Base-by-base conservation (phyloP, 2,888 invertebrate genomes). In the Drosophila gaucha region DNA sequence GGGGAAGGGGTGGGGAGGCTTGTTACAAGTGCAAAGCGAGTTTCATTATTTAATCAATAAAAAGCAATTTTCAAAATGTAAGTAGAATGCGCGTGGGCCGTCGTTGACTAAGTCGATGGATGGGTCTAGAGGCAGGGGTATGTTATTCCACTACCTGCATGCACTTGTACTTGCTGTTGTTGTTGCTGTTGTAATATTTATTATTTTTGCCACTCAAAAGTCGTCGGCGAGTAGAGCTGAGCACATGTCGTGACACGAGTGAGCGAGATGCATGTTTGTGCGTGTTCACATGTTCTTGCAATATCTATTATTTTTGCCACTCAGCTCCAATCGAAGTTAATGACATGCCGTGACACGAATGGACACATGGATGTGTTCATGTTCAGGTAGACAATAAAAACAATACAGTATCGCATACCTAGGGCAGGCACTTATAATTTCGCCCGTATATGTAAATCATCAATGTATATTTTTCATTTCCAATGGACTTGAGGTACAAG, bases 51-150 rank as follows among this genome's bases (percentile, higher is more conserved):
- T 77, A 83, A 83, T 83, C 82, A 83, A 83, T 83, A 86, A 83
- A 88, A 79, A 66, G 70, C 84, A 76, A 79, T 86, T 83, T 83
- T 54, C 73, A 80, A 87, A 84, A 62, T 87, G 79, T 70, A 82
- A 60, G 57, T 65, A 62, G 74, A 74, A 74, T 78, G 65, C 58
- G 82, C 67, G 67, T 58, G 57, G 77, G 78, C 60, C 64, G 67
- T 20, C 43, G 51, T 55, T 55, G 65, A 52, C 52, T 52, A 50
- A 66, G 31, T 30, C 16, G 39, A 22, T 22, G 9, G 20, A 10
- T 36, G 30, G 6, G 26, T 6, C 6, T 43, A n/a, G 12, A 16
- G 26, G 30, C 22, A 31, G 39, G 14, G 30, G 44, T 31, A 35
- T 44, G 58, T 67, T 77, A 73, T 67, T 67, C 54, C 73, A 78